Percentiles rank a stretch among this genome's conserved stretches.
Evolutionary conservation across 2,888 invertebrate genomes (phyloP).

Genomic region (Diabrotica balteata): DNA sequence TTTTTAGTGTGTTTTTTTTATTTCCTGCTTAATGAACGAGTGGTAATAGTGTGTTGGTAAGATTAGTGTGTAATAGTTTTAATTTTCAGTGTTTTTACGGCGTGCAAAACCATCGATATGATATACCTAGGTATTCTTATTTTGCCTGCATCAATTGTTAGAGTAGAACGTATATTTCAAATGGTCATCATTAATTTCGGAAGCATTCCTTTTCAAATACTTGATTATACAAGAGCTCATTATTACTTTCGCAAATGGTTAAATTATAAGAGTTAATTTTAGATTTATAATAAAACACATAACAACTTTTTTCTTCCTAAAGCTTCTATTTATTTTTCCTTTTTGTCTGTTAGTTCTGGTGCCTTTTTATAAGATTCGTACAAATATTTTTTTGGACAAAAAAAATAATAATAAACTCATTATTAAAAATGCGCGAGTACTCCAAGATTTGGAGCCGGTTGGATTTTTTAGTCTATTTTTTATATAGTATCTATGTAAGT

Average conservation of each 20-base stretch:
- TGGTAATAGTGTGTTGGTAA: slow-evolving; percentile 1
- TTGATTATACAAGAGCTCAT: not conserved
- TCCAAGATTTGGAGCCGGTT: not conserved
- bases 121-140: not conserved
- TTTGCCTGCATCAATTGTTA: too few relatives aligned
- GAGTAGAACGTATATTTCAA: not conserved
- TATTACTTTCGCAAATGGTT: slow-evolving; percentile 1
- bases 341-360: not conserved
- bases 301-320: slow-evolving; percentile 5
- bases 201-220: not conserved
- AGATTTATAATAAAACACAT: slow-evolving; percentile 7
- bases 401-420: slow-evolving; percentile 21
- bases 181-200: not conserved
- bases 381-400: slow-evolving; percentile 16
- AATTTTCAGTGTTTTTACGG: not conserved
- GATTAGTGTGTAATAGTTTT: slow-evolving; percentile 9
- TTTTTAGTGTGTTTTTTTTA: not conserved
- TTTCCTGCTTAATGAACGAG: not conserved
- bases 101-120: not conserved
- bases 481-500: slow-evolving; percentile 43
- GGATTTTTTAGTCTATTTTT: slow-evolving; percentile 28
- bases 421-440: slow-evolving; percentile 4
- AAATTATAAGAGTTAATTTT: slow-evolving; percentile 14
- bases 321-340: slow-evolving; percentile 13
- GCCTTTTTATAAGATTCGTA: slow-evolving; percentile 12